Evolutionary conservation across 1,140 invertebrate species (phyloP).

Genomic region (Papilio dardanus): DNA sequence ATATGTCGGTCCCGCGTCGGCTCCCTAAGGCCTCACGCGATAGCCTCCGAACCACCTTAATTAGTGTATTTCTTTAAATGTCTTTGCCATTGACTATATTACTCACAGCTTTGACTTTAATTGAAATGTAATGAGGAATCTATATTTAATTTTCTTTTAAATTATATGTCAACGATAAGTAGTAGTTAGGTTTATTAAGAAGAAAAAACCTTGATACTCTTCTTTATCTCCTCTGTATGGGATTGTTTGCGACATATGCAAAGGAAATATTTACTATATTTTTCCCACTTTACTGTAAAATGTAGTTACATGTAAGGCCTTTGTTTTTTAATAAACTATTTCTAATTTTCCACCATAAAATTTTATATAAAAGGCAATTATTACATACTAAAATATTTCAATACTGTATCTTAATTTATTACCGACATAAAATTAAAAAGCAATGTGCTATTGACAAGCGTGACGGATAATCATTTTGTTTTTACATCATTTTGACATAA

Average conservation of each 20-base stretch:
- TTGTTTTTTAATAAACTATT: too few species aligned
- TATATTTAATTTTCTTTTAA: not conserved
- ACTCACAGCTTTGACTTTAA: not conserved
- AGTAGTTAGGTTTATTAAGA: slow-evolving; percentile 63
- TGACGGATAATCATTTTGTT: slow-evolving; percentile 71
- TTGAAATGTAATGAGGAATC: not conserved
- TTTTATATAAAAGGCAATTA: not conserved
- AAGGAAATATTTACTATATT: slow-evolving; percentile 27
- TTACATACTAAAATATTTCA: not conserved
- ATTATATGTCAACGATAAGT: slow-evolving; percentile 40
- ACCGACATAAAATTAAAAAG: slow-evolving; percentile 61
- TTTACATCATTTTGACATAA: slow-evolving; percentile 60
- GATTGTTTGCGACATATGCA: slow-evolving; percentile 56
- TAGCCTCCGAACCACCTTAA: slow-evolving; percentile 41
- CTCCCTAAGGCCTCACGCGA: slow-evolving; percentile 56
- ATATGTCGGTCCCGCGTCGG: slow-evolving; percentile 59
- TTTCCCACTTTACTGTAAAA: too few species aligned
- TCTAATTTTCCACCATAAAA: too few species aligned
- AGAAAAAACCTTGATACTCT: slow-evolving; percentile 56
- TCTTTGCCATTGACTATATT: slow-evolving; percentile 25
- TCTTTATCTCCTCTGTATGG: slow-evolving; percentile 57
- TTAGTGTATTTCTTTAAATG: slow-evolving; percentile 33
- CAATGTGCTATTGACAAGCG: slow-evolving; percentile 64
- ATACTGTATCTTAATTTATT: slow-evolving; percentile 57
- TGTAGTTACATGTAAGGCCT: too few species aligned